phyloP scores from a whole-genome alignment of 1,140 invertebrate genomes.

The Drosophila watanabei region DNA sequence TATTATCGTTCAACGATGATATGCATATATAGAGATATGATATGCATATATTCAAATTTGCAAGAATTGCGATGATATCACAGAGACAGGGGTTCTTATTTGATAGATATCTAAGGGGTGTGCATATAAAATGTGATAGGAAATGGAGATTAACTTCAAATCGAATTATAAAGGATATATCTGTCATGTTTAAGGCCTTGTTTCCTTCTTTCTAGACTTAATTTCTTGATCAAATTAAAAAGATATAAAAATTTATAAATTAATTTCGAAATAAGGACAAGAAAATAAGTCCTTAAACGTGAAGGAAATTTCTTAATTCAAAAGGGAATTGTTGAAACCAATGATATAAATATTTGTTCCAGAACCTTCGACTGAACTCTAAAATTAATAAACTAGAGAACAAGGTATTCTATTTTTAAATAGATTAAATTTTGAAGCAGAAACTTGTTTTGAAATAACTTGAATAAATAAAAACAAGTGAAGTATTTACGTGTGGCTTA shows the following conservation, averaged over 20 bases:
- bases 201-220: background rate
- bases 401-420: background rate
- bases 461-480: too few species aligned
- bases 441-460: background rate
- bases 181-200: background rate
- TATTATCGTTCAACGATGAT: background rate
- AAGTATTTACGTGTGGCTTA: background rate
- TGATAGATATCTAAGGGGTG: too few species aligned
- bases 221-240: background rate
- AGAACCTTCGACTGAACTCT: background rate
- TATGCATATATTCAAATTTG: slow-evolving; percentile 12
- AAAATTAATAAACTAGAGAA: background rate
- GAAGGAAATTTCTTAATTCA: background rate
- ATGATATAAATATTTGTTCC: background rate
- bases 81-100: background rate
- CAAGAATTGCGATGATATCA: slow-evolving; percentile 23
- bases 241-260: background rate
- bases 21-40: background rate
- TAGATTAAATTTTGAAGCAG: background rate
- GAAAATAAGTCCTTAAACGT: too few species aligned
- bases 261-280: too few species aligned
- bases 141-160: background rate
- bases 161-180: background rate
- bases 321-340: background rate
- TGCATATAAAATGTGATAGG: background rate